Conservation (phyloP, 2,113 vertebrate genomes). For the Chlorodrepanis virens region DNA sequence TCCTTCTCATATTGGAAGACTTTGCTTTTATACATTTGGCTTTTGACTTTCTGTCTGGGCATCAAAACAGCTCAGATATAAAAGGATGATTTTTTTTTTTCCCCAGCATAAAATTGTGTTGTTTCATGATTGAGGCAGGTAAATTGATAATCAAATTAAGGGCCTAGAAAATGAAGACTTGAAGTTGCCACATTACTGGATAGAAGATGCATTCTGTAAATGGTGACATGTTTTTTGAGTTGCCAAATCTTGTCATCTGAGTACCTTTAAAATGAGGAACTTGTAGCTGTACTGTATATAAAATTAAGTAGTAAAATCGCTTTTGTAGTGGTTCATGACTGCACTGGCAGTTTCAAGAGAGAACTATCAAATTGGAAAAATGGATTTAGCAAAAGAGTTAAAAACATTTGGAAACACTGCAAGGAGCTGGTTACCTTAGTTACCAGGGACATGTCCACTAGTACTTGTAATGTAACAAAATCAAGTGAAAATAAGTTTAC, state of each 20-base stretch:
- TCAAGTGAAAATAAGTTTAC: not conserved
- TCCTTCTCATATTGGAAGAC: not conserved
- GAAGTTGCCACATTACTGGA: not conserved
- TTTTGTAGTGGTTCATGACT: not conserved
- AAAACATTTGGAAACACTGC: not conserved
- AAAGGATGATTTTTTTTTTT: not conserved
- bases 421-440: not conserved
- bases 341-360: not conserved
- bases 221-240: not conserved
- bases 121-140: not conserved
- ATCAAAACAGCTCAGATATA: not conserved
- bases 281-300: not conserved
- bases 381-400: not conserved
- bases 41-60: not conserved
- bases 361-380: not conserved
- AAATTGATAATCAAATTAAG: not conserved
- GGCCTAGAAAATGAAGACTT: not conserved
- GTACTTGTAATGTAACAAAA: not conserved
- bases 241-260: not conserved
- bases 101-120: not conserved
- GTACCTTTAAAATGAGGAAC: not conserved
- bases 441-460: not conserved
- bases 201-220: not conserved
- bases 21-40: not conserved
- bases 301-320: not conserved